Evolutionary conservation across 2,888 invertebrate species (phyloP), one percentile per base, ranked within the genome.

Genomic region (Mantis religiosa): DNA sequence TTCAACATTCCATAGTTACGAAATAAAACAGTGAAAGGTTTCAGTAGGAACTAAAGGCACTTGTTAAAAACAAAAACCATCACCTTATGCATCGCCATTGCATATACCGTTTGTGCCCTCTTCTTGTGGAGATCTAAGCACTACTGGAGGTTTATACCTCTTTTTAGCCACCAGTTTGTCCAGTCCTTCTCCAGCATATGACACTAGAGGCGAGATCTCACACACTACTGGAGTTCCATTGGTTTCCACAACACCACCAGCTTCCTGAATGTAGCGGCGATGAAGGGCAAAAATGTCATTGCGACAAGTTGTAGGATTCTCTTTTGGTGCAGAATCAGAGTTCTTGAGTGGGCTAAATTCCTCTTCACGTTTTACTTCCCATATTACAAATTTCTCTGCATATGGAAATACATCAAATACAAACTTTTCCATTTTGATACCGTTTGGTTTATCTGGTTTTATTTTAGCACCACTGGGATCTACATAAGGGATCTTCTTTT

Each of bases 331-430:
- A 0, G 95, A 94, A 92, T 99, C 97, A 1, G 97, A 95, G 93
- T 99, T 99, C 92, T 99, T 99, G 91, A 99, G 93, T 0, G 99
- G 99, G 91, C 99, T 98, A 93, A 99, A 99, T 93, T 99, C 99
- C 90, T 97, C 97, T 91, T 97, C 96, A 85, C 99, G 95, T 0
- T 97, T 95, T 0, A 98, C 97, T 93, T 99, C 98, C 96, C 99
- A 97, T 9, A 98, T 98, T 20, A 97, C 98, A 92, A 99, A 98
- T 91, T 96, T 96, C 91, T 97, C 96, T 0, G 99, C 96, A 93
- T 98, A 98, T 92, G 97, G 97, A 92, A 99, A 99, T 0, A 99
- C 99, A 93, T 99, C 99, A 93, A 99, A 99, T 15, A 99, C 97
- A 93, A 99, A 99, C 93, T 99, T 99, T 92, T 99, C 99, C 93